phyloP scores from a whole-genome alignment of 1,140 invertebrate species.

The Cataglyphis hispanica region DNA sequence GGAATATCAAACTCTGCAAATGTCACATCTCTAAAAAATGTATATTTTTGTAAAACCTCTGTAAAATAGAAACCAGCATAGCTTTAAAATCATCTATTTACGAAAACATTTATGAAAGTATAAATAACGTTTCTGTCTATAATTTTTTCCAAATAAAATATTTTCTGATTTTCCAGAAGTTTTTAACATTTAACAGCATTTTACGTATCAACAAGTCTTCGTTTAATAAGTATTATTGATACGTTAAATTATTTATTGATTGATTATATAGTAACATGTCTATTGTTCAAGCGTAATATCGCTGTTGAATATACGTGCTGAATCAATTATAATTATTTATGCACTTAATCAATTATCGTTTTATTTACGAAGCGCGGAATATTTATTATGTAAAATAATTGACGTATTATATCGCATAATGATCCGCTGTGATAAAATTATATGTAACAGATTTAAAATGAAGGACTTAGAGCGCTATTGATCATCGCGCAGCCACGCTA shows the following conservation, averaged over 20 bases:
- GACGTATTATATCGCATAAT: background rate
- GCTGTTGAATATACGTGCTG: background rate
- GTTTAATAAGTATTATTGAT: background rate
- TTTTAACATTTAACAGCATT: background rate
- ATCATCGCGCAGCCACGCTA: background rate
- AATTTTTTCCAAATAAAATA: background rate
- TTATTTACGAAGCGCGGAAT: background rate
- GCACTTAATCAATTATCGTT: conserved; percentile 12
- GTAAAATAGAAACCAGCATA: too few relatives aligned
- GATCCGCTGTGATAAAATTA: conserved; percentile 11
- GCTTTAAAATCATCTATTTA: background rate
- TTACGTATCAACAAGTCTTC: conserved; percentile 1
- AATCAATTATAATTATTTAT: background rate
- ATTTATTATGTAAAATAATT: conserved; percentile 40
- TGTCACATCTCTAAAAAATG: background rate
- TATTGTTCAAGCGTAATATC: background rate
- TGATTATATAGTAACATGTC: conserved; percentile 10
- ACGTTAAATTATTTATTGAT: conserved; percentile 13
- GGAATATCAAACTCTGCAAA: conserved; percentile 8
- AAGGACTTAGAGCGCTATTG: background rate
- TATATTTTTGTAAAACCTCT: background rate
- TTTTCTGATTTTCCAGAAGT: background rate
- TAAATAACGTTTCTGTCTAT: background rate
- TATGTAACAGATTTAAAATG: conserved; percentile 8
- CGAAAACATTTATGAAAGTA: background rate